Base-by-base conservation (phyloP, 2,113 vertebrate genomes). In the Bostrychus sinensis region DNA sequence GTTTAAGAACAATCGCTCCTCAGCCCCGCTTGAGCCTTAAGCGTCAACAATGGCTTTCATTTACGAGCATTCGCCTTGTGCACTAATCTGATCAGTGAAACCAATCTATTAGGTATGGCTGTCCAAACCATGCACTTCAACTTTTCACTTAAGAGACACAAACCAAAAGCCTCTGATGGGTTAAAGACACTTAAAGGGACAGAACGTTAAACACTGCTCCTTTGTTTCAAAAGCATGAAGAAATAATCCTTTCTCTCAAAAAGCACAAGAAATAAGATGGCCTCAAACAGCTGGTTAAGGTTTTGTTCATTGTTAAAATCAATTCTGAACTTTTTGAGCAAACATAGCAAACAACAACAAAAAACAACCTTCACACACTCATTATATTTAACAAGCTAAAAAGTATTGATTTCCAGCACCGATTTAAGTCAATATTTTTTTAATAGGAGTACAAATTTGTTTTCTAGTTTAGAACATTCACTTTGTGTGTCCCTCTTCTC, bases 71-170 rank as follows among this genome's bases (percentile, higher is more conserved):
- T 80, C 56, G 64, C 57, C 81, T 71, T 64, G 62, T 39, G 16
- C 26, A 28, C 83, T 86, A 85, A 88, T 86, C 89, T 83, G 85
- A 83, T 68, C 78, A 51, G 80, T 89, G 86, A 87, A 83, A 82
- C 89, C 82, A 90, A 91, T 91, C 88, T 85, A 89, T 90, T 91
- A 57, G 69, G 45, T 80, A 89, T 23, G 86, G 82, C 81, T 89
- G 87, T 91, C 90, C 72, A 55, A 59, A 58, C 74, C 62, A 25
- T 57, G 60, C 69, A 78, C 62, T 60, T 39, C 25, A 70, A 72
- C 37, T 62, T 38, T 57, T 65, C 46, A 65, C 70, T 63, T 77
- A 70, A 53, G 60, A 70, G 54, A 69, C 56, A 54, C 60, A 71
- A 53, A 53, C 38, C 50, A 37, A 65, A 53, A 71, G 59, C 46